Conservation (phyloP, 2,797 vertebrate species). For the Nothura maculosa region DNA sequence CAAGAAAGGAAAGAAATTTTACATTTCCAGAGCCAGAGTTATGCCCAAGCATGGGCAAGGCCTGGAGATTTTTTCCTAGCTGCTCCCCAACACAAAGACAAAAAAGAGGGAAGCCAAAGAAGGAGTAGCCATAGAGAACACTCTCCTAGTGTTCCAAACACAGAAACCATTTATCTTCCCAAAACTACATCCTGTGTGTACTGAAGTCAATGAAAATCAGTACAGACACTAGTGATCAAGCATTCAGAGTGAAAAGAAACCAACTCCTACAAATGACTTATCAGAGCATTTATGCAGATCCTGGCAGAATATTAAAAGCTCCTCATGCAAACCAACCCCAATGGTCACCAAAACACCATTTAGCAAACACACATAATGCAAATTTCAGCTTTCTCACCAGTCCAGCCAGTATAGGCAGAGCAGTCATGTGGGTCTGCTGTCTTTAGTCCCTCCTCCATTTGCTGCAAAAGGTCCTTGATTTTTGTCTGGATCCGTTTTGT, state of each 20-base stretch:
- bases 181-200: not conserved
- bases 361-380: not conserved
- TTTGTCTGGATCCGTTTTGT: conserved; percentile 90
- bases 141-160: not conserved
- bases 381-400: conserved; percentile 82
- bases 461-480: conserved; percentile 94
- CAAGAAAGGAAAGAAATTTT: not conserved
- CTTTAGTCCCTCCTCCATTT: conserved; percentile 97
- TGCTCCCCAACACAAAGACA: accelerated
- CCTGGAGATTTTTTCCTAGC: not conserved
- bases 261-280: not conserved
- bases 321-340: not conserved
- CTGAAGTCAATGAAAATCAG: not conserved
- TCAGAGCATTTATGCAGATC: not conserved
- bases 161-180: not conserved
- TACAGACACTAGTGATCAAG: not conserved
- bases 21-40: not conserved
- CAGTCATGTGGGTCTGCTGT: conserved; percentile 96
- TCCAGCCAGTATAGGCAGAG: conserved; percentile 96
- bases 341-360: not conserved
- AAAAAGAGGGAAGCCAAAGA: not conserved
- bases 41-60: not conserved
- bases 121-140: not conserved
- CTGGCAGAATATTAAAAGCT: not conserved
- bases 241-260: not conserved